Conservation (phyloP, 2,888 invertebrate species). For the Caenorhabditis afra region DNA sequence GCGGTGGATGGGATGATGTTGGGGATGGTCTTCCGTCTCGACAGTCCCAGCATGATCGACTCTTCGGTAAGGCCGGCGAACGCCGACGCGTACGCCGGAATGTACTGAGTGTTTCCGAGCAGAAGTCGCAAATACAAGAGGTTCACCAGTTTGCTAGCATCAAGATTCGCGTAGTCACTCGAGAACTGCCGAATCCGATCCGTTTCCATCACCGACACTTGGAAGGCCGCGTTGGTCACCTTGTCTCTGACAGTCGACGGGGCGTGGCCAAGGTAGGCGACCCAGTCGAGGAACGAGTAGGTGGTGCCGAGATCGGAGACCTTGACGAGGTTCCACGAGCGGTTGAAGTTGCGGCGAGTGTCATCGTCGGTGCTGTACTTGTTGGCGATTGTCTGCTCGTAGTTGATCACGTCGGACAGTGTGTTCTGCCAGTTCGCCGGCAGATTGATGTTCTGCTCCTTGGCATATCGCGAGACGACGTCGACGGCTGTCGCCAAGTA, state of each 20-base stretch:
- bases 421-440: constrained; percentile 26
- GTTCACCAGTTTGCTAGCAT: constrained; percentile 59
- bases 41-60: constrained; percentile 42
- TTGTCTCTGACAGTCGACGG: constrained; percentile 29
- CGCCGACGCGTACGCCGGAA: constrained; percentile 52
- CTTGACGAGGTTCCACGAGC: constrained; percentile 53
- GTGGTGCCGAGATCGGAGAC: constrained; percentile 26
- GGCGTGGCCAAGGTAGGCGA: constrained; percentile 35
- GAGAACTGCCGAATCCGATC: constrained; percentile 31
- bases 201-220: constrained; percentile 52
- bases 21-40: constrained; percentile 51
- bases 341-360: constrained; percentile 49
- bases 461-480: constrained; percentile 45
- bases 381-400: constrained; percentile 58
- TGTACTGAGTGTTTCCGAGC: constrained; percentile 62
- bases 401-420: constrained; percentile 48
- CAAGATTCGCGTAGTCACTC: constrained; percentile 20
- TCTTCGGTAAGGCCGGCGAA: constrained; percentile 49
- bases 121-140: constrained; percentile 66
- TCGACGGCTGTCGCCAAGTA: constrained; percentile 37
- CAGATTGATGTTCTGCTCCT: constrained; percentile 24
- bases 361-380: constrained; percentile 63
- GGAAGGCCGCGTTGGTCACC: constrained; percentile 27
- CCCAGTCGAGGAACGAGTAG: constrained; percentile 63
- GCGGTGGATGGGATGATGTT: constrained; percentile 27